Percentiles rank a stretch among this genome's conserved stretches.
These are phyloP conservation scores for Holothuria leucospilota DNA, from an alignment of 53 echinoderm and acorn worm genomes.

Conservation along the genomic window DNA sequence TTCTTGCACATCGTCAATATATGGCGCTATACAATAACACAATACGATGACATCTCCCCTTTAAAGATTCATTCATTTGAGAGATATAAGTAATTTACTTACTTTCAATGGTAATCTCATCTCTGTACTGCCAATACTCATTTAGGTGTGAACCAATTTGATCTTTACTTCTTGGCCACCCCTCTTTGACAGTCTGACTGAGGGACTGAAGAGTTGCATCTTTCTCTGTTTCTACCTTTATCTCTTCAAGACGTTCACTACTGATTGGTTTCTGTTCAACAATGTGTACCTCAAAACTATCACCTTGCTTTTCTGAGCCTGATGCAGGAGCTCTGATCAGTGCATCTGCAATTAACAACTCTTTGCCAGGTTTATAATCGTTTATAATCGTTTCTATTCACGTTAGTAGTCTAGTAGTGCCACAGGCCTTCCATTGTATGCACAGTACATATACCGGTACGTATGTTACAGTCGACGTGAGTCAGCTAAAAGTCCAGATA, in stretches of 20 bases:
- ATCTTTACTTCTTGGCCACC: conserved; percentile 50
- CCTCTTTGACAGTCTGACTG: neutral
- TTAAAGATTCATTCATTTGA: too few relatives aligned
- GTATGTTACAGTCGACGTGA: too few relatives aligned
- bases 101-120: too few relatives aligned
- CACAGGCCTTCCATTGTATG: too few relatives aligned
- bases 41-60: too few relatives aligned
- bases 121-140: conserved; percentile 46
- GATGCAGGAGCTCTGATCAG: neutral
- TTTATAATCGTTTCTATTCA: too few relatives aligned
- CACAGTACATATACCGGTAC: too few relatives aligned
- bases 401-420: too few relatives aligned
- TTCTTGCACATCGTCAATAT: too few relatives aligned
- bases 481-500: too few relatives aligned
- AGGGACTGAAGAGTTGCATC: neutral
- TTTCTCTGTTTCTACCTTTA: conserved; percentile 8
- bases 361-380: neutral
- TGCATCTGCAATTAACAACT: conserved; percentile 6
- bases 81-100: too few relatives aligned
- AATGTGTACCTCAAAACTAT: neutral
- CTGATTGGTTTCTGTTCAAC: neutral
- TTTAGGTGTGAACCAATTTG: conserved; percentile 23
- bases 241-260: neutral
- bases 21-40: too few relatives aligned
- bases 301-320: neutral